A percentile compares a stretch with the other conserved stretches of the same genome.
Conservation (phyloP, 2,113 vertebrate species). For the Paramormyrops kingsleyae region DNA sequence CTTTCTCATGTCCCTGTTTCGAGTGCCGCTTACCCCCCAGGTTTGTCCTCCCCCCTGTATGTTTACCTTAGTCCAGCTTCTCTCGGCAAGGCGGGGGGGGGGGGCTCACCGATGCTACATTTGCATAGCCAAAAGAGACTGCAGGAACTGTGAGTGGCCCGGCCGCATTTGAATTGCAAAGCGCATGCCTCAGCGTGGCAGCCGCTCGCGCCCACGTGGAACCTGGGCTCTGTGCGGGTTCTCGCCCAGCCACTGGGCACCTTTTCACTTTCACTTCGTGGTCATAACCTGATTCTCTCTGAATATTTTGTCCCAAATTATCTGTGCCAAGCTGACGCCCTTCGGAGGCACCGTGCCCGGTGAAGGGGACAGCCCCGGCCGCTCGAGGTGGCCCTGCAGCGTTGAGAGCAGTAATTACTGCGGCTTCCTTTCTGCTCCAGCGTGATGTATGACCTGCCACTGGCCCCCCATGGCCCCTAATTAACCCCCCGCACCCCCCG, state of each 20-base stretch:
- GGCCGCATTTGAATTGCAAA: slow-evolving; percentile 61
- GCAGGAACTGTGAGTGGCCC: slow-evolving; percentile 29
- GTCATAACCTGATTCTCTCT: background rate
- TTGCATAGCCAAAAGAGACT: slow-evolving; percentile 56
- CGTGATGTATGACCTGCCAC: slow-evolving; percentile 33
- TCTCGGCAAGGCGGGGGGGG: background rate
- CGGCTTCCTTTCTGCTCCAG: slow-evolving; percentile 23
- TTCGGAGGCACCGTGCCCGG: background rate
- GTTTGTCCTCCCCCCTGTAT: background rate
- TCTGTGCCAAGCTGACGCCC: background rate
- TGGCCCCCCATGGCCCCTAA: slow-evolving; percentile 2
- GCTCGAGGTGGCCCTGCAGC: slow-evolving; percentile 29
- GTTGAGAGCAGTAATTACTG: slow-evolving; percentile 30
- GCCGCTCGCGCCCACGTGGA: background rate
- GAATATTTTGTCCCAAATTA: background rate
- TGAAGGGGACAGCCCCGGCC: slow-evolving; percentile 49
- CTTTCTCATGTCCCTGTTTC: background rate
- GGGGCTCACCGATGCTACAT: slow-evolving; percentile 43
- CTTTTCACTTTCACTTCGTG: background rate
- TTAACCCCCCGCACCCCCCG: background rate
- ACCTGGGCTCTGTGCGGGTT: no score
- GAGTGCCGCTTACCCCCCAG: background rate
- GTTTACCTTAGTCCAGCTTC: background rate
- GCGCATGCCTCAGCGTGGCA: background rate
- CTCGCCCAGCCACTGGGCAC: background rate